Percentiles rank a stretch among this genome's conserved stretches.
phyloP scores from a whole-genome alignment of 2,113 vertebrate species.

The Brachypteracias leptosomus region DNA sequence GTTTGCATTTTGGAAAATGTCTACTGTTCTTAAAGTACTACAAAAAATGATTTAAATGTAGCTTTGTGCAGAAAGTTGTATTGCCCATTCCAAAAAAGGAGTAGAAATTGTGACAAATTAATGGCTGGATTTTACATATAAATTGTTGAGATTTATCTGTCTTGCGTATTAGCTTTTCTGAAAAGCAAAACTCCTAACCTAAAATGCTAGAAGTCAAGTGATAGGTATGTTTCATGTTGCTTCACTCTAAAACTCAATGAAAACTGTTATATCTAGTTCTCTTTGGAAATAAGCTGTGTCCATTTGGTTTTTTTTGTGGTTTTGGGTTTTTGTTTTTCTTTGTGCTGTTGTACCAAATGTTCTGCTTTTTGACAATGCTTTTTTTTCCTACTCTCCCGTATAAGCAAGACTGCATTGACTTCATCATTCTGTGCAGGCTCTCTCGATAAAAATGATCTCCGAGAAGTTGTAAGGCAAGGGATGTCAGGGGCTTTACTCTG shows the following conservation, averaged over 20 bases:
- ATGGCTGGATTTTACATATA: not conserved
- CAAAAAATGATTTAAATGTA: not conserved
- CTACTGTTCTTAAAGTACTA: not conserved
- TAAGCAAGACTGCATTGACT: not conserved
- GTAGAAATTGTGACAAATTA: accelerated
- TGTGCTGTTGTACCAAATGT: not conserved
- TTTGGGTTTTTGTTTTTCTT: not conserved
- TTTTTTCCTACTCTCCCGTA: accelerated
- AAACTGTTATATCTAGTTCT: not conserved
- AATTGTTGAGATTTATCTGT: not conserved
- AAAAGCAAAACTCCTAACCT: not conserved
- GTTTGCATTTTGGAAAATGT: not conserved
- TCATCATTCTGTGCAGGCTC: accelerated
- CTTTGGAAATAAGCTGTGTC: not conserved
- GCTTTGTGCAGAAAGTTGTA: not conserved
- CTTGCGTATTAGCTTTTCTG: not conserved
- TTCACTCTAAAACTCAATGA: not conserved
- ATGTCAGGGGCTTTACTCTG: not conserved
- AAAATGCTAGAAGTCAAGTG: not conserved
- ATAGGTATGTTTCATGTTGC: not conserved
- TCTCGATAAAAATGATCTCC: not conserved
- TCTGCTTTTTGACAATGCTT: not conserved
- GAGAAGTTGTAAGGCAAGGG: not conserved
- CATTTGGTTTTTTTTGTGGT: too few relatives aligned
- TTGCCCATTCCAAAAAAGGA: not conserved